These are phyloP conservation scores for Charina bottae DNA, from an alignment of 2,113 vertebrate genomes.

Conservation along the genomic window DNA sequence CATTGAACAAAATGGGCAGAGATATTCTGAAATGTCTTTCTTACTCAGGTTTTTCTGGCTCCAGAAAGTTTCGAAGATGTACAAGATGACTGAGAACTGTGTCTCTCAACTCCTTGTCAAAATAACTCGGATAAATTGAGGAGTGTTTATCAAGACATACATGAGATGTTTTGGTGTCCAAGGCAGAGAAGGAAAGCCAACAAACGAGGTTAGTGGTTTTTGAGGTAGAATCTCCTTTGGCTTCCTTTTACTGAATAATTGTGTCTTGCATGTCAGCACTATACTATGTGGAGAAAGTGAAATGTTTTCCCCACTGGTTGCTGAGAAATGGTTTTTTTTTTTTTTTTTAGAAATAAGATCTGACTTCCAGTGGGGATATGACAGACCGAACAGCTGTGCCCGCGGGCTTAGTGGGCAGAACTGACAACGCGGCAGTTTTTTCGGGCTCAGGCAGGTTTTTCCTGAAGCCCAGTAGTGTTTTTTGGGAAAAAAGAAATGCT, in stretches of 20 bases:
- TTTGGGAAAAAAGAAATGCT: no score
- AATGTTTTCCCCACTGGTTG: background rate
- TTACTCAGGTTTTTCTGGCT: no score
- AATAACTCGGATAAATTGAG: background rate
- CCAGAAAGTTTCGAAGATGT: background rate
- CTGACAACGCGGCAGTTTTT: no score
- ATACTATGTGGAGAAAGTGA: background rate
- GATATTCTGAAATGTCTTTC: no score
- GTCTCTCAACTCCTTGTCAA: background rate
- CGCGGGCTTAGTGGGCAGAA: no score
- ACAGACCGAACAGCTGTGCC: no score
- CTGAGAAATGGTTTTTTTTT: background rate
- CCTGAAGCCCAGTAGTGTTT: no score
- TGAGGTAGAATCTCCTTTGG: background rate
- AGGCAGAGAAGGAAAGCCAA: background rate
- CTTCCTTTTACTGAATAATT: background rate
- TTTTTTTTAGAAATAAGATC: background rate
- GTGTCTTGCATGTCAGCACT: background rate
- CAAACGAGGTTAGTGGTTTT: background rate
- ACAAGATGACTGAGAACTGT: background rate
- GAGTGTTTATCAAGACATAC: background rate
- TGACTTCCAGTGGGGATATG: no score
- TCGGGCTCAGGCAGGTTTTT: no score
- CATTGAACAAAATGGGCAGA: slow-evolving; percentile 8
- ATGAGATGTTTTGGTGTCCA: background rate